Percentiles rank a stretch among this genome's conserved stretches.
These are phyloP conservation scores for Micrasema longulum DNA, from an alignment of 1,140 invertebrate genomes.

Conservation along the genomic window DNA sequence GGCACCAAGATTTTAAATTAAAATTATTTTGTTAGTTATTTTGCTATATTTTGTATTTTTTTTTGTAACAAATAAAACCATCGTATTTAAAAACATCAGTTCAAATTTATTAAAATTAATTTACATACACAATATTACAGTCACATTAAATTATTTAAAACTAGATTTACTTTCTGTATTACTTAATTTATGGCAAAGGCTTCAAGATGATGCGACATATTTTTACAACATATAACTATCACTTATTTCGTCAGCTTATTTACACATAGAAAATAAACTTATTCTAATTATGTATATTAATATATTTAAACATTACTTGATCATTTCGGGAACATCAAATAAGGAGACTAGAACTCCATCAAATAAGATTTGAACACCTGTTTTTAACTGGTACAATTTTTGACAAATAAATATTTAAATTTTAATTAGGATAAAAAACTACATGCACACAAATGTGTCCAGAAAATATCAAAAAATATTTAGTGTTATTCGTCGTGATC, in stretches of 20 bases:
- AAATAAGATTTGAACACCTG: too few relatives aligned
- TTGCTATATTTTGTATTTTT: too few relatives aligned
- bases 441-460: too few relatives aligned
- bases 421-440: too few relatives aligned
- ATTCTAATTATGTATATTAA: not conserved
- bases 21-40: not conserved
- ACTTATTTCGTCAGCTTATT: conserved; percentile 7
- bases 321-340: not conserved
- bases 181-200: conserved; percentile 54
- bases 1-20: too few relatives aligned
- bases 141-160: conserved; percentile 42
- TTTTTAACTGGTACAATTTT: too few relatives aligned
- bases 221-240: not conserved
- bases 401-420: too few relatives aligned
- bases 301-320: not conserved
- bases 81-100: conserved; percentile 46
- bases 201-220: conserved; percentile 30
- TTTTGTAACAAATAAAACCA: conserved; percentile 26
- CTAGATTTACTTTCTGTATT: conserved; percentile 43
- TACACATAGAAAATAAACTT: not conserved
- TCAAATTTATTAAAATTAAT: conserved; percentile 52
- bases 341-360: conserved; percentile 23
- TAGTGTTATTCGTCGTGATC: too few relatives aligned
- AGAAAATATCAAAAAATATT: too few relatives aligned
- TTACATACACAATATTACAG: conserved; percentile 38